Evolutionary conservation across 2,888 invertebrate genomes (phyloP).

Genomic region (Fragum sueziense): DNA sequence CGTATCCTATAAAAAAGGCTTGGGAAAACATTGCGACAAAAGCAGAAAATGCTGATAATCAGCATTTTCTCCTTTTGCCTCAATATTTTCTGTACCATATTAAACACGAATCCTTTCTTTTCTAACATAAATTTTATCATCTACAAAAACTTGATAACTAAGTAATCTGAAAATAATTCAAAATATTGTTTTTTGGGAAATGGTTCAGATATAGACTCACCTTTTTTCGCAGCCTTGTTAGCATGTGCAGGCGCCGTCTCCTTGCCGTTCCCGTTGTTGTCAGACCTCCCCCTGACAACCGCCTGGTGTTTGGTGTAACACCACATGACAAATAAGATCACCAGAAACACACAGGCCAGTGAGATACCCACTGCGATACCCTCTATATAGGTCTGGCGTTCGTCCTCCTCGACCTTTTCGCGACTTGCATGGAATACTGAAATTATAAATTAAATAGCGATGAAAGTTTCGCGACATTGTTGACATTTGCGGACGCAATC

Average conservation of each 20-base stretch:
- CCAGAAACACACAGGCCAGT: constrained; percentile 61
- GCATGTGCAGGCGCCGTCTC: background rate
- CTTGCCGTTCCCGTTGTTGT: background rate
- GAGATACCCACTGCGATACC: constrained; percentile 64
- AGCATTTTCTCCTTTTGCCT: background rate
- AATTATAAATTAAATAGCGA: background rate
- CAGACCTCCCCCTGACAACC: constrained; percentile 23
- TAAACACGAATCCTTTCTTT: no score
- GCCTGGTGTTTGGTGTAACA: constrained; percentile 65
- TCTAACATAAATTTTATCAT: no score
- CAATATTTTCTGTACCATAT: background rate
- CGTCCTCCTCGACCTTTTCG: constrained; percentile 35
- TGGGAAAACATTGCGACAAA: background rate
- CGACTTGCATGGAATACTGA: constrained; percentile 21
- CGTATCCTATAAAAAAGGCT: no score
- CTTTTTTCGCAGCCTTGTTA: constrained; percentile 12
- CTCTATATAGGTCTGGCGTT: constrained; percentile 54
- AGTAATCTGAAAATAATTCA: no score
- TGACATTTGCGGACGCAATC: background rate
- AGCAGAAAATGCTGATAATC: background rate
- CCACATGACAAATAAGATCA: constrained; percentile 58
- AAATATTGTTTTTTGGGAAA: no score
- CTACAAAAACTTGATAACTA: no score
- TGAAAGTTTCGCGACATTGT: no score
- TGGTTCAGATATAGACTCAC: background rate